A percentile compares a stretch with the other conserved stretches of the same genome.
Evolutionary conservation across 2,113 vertebrate species (phyloP).

Genomic region (Gymnorhina tibicen): DNA sequence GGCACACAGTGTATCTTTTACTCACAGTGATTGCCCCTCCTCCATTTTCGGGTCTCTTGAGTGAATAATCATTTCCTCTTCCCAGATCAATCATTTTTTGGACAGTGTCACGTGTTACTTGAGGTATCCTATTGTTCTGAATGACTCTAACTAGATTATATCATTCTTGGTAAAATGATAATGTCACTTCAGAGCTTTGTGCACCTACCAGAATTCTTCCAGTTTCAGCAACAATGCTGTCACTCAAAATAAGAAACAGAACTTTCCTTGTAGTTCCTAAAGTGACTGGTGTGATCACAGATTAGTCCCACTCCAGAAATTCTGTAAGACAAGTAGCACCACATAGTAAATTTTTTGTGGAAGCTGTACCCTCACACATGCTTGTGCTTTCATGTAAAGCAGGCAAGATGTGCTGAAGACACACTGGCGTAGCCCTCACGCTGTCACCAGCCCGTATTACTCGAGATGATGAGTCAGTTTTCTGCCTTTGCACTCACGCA

Average conservation of each 20-base stretch:
- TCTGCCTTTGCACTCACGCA: not conserved
- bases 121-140: not conserved
- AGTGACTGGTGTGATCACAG: not conserved
- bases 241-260: not conserved
- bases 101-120: not conserved
- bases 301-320: not conserved
- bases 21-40: not conserved
- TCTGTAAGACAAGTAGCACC: no score
- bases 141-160: not conserved
- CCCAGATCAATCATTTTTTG: not conserved
- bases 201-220: not conserved
- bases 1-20: not conserved
- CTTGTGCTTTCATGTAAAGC: fast-evolving
- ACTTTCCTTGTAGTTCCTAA: not conserved
- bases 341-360: not conserved
- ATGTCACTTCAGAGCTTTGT: not conserved
- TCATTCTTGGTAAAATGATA: fast-evolving
- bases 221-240: not conserved
- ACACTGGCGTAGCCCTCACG: fast-evolving
- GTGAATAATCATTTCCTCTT: not conserved
- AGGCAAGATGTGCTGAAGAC: not conserved
- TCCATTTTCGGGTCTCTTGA: not conserved
- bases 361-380: not conserved
- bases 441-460: not conserved
- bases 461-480: not conserved